Conservation (phyloP, 1,140 invertebrate species). For the Gerris buenoi region DNA sequence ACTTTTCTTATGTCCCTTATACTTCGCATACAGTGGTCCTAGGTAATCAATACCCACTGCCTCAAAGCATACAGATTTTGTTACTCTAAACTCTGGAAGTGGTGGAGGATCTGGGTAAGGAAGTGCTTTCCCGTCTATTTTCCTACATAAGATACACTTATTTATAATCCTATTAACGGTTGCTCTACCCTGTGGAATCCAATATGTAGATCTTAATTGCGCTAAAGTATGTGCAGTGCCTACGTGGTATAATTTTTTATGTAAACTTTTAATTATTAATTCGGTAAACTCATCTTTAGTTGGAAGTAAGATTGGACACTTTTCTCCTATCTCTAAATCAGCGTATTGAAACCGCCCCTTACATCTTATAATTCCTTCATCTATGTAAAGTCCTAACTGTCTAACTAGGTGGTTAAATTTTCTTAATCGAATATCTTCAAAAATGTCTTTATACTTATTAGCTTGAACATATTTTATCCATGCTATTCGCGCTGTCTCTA, state of each 20-base stretch:
- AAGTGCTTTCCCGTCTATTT: constrained; percentile 2
- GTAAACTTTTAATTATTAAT: background rate
- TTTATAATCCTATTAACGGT: background rate
- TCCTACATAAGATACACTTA: constrained; percentile 4
- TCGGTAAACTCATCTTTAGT: background rate
- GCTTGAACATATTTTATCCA: background rate
- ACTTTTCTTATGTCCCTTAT: background rate
- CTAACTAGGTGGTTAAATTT: background rate
- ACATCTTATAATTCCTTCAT: background rate
- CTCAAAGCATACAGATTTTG: constrained; percentile 20
- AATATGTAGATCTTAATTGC: background rate
- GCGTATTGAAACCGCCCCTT: background rate
- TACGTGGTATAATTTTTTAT: background rate
- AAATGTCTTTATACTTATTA: background rate
- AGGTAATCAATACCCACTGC: constrained; percentile 23
- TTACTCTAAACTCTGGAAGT: constrained; percentile 16
- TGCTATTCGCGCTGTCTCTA: background rate
- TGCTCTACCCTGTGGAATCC: constrained; percentile 2
- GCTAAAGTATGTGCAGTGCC: background rate
- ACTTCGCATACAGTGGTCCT: constrained; percentile 21
- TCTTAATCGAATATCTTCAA: background rate
- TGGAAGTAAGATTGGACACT: background rate
- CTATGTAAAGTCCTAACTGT: background rate
- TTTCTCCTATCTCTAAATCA: background rate
- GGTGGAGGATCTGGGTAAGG: background rate